Base-by-base conservation (phyloP, 53 echinoderm and acorn worm genomes). In the Pentamera pediparva region DNA sequence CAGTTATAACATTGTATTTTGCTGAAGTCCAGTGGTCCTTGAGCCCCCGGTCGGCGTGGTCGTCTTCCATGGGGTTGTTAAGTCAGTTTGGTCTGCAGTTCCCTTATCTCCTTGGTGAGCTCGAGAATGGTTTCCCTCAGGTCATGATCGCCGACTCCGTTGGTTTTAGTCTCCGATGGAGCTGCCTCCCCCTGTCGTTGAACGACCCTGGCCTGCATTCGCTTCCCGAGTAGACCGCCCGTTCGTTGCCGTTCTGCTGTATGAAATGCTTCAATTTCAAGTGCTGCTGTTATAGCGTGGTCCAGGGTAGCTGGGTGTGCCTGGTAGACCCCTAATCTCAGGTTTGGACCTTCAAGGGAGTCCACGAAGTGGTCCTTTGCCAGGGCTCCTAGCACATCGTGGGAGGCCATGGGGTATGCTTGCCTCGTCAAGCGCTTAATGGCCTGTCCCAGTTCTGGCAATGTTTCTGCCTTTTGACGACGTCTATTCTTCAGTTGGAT, bases 341-440 rank as follows among this genome's bases (percentile, higher is more conserved):
- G 73, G 6, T 75, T 58, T 5, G 53, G 48, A 20, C 82, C 75
- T 28, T 32, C 58, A 3, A 85, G 39, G 2, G 89, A 82, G 56
- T 85, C 76, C 6, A 85, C 54, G 52, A 89, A 82, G 74, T 89
- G 82, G 13, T 81, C 75, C 22, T 80, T 67, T 12, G 75, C 43
- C 40, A 89, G 30, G 29, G 61, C 43, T 8, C 73, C 78, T 24
- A 61, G 79, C 47, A 81, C 35, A 2, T 41, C 40, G 2, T 59
- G 40, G 1, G 35, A 20, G 9, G 78, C 74, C 13, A 58, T 69
- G 7, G 79, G 79, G 39, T 85, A 82, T 13, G 79, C 89, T 47
- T 74, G 49, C 26, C 50, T 35, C 4, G 82, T 60, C 21, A 85
- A 58, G 24, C 61, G 47, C 49, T 79, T 35, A 4, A 81, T 56